Percentiles rank a stretch among this genome's conserved stretches.
phyloP scores from a whole-genome alignment of 2,888 invertebrate species.

The Schizotus pectinicornis region DNA sequence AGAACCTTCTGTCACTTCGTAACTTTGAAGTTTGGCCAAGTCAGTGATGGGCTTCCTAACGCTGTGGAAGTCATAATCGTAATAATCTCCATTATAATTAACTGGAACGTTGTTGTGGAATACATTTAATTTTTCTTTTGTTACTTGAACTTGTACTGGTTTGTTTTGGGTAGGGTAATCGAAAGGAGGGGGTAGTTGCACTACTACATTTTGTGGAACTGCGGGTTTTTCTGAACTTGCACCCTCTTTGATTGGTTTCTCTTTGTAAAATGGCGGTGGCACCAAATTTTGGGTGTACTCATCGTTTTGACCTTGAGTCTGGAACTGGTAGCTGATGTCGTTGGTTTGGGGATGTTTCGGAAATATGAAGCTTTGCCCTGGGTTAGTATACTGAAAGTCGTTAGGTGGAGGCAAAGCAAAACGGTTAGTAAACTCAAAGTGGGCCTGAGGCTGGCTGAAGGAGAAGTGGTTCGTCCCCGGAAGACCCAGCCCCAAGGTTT shows the following conservation, averaged over 20 bases:
- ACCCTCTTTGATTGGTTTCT: conserved; percentile 28
- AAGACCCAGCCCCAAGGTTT: conserved; percentile 41
- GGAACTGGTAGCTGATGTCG: conserved; percentile 42
- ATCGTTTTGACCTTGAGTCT: conserved; percentile 48
- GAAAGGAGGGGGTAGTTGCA: conserved; percentile 52
- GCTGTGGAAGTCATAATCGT: conserved; percentile 43
- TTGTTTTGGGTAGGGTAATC: conserved; percentile 35
- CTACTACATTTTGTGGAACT: conserved; percentile 48
- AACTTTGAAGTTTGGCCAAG: conserved; percentile 46
- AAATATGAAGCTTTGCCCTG: conserved; percentile 34
- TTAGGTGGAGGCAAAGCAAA: conserved; percentile 56
- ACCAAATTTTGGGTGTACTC: conserved; percentile 59
- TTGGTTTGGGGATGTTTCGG: conserved; percentile 44
- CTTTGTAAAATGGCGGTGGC: conserved; percentile 57
- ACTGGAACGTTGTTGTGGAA: conserved; percentile 49
- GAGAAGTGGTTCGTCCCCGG: conserved; percentile 59
- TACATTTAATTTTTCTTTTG: conserved; percentile 56
- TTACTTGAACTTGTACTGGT: conserved; percentile 52
- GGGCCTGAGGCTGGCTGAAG: conserved; percentile 57
- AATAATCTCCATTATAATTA: conserved; percentile 42
- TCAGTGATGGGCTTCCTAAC: conserved; percentile 33
- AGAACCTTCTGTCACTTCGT: conserved; percentile 57
- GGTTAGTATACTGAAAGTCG: conserved; percentile 53
- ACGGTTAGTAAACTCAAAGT: conserved; percentile 49
- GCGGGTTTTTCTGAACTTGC: conserved; percentile 33